Evolutionary conservation across 2,888 invertebrate genomes (phyloP).

Genomic region (Limnephilus marmoratus): DNA sequence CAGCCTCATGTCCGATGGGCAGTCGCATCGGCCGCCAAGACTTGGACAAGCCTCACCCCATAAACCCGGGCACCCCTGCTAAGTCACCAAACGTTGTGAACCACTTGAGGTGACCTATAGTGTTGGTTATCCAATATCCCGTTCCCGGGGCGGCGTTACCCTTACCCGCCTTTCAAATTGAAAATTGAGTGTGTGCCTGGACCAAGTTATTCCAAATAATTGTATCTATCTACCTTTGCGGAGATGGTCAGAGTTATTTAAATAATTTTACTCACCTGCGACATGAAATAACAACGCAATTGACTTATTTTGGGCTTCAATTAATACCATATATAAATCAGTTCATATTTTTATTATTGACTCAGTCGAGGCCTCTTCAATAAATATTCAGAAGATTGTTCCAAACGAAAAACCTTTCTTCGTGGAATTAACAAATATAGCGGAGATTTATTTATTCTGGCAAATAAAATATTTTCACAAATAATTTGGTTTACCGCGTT

Average conservation of each 20-base stretch:
- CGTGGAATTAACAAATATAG: not conserved
- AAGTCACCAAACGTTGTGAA: too few species aligned
- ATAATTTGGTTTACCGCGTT: slow-evolving; percentile 2
- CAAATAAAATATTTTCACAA: not conserved
- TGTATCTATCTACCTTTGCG: not conserved
- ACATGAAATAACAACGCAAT: not conserved
- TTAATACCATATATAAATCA: not conserved
- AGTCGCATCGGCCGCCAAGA: too few species aligned
- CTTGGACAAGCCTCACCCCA: too few species aligned
- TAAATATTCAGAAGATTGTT: not conserved
- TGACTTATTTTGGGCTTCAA: not conserved
- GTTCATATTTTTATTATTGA: not conserved
- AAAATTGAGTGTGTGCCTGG: too few species aligned
- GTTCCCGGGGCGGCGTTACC: too few species aligned
- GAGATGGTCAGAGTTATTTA: not conserved
- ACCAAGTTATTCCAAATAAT: not conserved
- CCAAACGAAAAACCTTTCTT: not conserved
- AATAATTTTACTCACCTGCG: not conserved
- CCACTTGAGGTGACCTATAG: too few species aligned
- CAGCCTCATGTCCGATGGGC: too few species aligned
- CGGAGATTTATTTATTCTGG: not conserved
- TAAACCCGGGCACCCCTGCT: too few species aligned
- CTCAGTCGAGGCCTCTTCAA: not conserved
- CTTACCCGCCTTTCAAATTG: too few species aligned
- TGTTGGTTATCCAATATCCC: too few species aligned